Percentiles rank a stretch among this genome's conserved stretches.
phyloP scores from a whole-genome alignment of 1,140 invertebrate species.

The Drosophila orena region DNA sequence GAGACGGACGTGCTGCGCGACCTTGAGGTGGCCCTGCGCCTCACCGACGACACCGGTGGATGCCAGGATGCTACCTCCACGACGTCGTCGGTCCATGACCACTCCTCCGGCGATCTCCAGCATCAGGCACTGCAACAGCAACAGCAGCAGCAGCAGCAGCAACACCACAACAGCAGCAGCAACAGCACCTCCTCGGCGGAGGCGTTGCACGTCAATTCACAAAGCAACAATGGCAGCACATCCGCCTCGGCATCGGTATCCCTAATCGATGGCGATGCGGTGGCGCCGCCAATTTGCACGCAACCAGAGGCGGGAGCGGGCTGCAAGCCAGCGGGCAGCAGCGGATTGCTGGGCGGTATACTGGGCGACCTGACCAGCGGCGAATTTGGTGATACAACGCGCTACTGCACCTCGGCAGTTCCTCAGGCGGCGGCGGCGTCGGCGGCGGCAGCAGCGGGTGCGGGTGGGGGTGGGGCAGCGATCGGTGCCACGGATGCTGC shows the following conservation, averaged over 20 bases:
- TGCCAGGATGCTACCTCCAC: conserved; percentile 28
- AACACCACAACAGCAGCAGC: conserved; percentile 49
- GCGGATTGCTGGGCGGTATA: conserved; percentile 76
- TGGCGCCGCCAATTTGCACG: conserved; percentile 78
- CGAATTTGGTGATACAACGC: conserved; percentile 83
- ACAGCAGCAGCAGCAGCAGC: conserved; percentile 38
- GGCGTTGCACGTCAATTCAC: conserved; percentile 71
- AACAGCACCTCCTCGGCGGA: conserved; percentile 61
- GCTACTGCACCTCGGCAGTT: conserved; percentile 82
- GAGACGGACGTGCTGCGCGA: conserved; percentile 97
- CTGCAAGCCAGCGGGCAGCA: conserved; percentile 70
- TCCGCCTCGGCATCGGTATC: conserved; percentile 47
- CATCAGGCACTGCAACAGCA: conserved; percentile 19
- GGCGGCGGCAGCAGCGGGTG: conserved; percentile 3
- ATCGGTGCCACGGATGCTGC: conserved; percentile 13
- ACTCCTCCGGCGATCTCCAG: conserved; percentile 20
- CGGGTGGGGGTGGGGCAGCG: conserved; percentile 4
- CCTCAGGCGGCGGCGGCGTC: conserved; percentile 41
- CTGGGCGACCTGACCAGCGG: conserved; percentile 80
- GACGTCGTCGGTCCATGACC: conserved; percentile 34
- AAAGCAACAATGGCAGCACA: conserved; percentile 60
- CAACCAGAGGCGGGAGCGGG: conserved; percentile 74
- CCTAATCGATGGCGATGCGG: conserved; percentile 79
- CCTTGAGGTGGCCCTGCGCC: conserved; percentile 90
- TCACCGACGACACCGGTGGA: conserved; percentile 85